Percentiles rank a stretch among this genome's conserved stretches.
Evolutionary conservation across 1,140 invertebrate genomes (phyloP).

Genomic region (Hyposmocoma kahamanoa): DNA sequence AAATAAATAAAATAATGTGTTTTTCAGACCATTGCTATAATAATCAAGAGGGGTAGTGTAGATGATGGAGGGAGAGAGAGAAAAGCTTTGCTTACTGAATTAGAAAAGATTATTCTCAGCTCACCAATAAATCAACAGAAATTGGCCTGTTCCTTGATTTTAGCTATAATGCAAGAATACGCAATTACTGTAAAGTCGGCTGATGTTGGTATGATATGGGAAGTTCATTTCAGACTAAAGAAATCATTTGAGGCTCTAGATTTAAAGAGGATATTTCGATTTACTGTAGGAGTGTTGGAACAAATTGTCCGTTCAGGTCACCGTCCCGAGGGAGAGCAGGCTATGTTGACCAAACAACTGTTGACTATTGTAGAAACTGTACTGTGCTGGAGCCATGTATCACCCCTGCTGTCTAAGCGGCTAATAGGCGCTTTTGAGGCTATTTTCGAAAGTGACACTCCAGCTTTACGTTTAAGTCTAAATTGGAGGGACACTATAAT

Average conservation of each 20-base stretch:
- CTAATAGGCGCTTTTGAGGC: conserved; percentile 83
- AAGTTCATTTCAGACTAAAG: conserved; percentile 89
- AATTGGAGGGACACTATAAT: conserved; percentile 86
- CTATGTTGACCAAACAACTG: conserved; percentile 77
- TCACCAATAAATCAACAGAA: conserved; percentile 75
- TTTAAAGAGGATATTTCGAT: conserved; percentile 85
- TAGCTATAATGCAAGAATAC: conserved; percentile 90
- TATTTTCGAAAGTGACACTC: conserved; percentile 79
- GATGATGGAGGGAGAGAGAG: conserved; percentile 81
- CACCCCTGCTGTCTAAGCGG: conserved; percentile 78
- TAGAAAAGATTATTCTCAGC: conserved; percentile 62
- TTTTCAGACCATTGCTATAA: conserved; percentile 87
- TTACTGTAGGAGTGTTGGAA: conserved; percentile 68
- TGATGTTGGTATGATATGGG: conserved; percentile 89
- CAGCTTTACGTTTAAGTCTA: conserved; percentile 76
- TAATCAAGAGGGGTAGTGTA: conserved; percentile 87
- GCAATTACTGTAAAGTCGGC: conserved; percentile 88
- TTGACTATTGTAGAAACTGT: conserved; percentile 83
- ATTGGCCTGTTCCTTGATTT: conserved; percentile 87
- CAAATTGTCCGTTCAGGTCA: conserved; percentile 71
- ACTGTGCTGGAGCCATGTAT: conserved; percentile 84
- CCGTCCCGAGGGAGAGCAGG: conserved; percentile 64
- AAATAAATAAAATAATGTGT: too few relatives aligned
- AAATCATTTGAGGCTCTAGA: conserved; percentile 87
- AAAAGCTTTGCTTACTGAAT: conserved; percentile 80